Conservation (phyloP, 2,113 vertebrate species). For the Trochalopteron elliotii region DNA sequence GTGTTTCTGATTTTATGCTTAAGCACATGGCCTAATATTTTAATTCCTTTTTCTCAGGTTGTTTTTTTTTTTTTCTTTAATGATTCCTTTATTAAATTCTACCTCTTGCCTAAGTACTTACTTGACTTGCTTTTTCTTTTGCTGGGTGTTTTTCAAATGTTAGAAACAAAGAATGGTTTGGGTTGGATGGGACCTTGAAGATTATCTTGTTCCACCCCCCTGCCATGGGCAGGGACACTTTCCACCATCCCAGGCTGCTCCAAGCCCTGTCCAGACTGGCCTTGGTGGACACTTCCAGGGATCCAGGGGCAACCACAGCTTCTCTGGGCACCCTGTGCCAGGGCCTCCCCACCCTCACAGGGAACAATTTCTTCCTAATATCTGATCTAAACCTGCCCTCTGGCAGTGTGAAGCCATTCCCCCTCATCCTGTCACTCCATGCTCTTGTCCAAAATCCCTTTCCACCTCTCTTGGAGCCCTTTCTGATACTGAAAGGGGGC, state of each 20-base stretch:
- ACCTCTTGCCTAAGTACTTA: not conserved
- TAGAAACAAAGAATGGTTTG: not conserved
- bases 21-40: not conserved
- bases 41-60: not conserved
- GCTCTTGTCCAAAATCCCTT: too few species aligned
- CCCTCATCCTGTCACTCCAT: not conserved
- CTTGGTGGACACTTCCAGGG: not conserved
- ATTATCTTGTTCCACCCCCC: fast-evolving
- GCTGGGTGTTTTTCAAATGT: not conserved
- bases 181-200: not conserved
- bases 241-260: fast-evolving
- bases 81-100: not conserved
- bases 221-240: not conserved
- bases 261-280: fast-evolving
- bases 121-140: not conserved
- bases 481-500: too few species aligned
- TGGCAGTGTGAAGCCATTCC: not conserved
- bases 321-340: not conserved
- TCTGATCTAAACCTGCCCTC: not conserved
- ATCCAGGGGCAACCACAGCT: not conserved
- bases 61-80: not conserved
- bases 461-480: not conserved
- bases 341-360: fast-evolving
- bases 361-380: not conserved
- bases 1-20: not conserved